Percentiles rank a stretch among this genome's conserved stretches.
Evolutionary conservation across 2,888 invertebrate species (phyloP).

Genomic region (Sarcophaga variegata): DNA sequence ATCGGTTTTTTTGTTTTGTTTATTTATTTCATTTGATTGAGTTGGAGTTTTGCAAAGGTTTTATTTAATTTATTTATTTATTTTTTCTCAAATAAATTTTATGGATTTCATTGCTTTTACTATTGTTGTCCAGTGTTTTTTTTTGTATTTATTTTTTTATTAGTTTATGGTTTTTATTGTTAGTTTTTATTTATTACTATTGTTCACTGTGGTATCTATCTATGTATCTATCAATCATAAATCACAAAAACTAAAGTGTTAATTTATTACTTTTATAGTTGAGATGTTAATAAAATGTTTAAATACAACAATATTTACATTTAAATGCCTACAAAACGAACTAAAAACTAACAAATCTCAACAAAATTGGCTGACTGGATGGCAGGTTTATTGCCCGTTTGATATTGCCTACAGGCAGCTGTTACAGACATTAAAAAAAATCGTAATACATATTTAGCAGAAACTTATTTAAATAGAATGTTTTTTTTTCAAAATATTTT

Average conservation of each 20-base stretch:
- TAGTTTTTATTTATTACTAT: constrained; percentile 47
- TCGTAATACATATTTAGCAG: no score
- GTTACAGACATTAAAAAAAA: neutral
- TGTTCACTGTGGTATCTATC: constrained; percentile 35
- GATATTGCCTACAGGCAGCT: neutral
- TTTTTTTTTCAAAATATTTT: no score
- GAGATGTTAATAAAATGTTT: constrained; percentile 78
- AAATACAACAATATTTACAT: constrained; percentile 74
- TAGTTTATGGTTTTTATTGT: constrained; percentile 54
- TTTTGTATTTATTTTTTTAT: constrained; percentile 40
- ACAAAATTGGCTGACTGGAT: constrained; percentile 1
- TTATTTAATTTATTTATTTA: constrained; percentile 30
- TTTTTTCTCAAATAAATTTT: neutral
- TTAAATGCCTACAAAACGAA: constrained; percentile 25
- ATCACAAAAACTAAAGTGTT: constrained; percentile 73
- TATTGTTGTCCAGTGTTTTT: constrained; percentile 34
- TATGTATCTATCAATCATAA: constrained; percentile 74
- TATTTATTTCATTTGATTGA: constrained; percentile 7
- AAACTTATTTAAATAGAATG: no score
- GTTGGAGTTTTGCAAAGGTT: constrained; percentile 34
- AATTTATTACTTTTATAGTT: constrained; percentile 79
- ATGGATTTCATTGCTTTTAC: constrained; percentile 8
- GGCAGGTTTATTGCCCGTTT: neutral
- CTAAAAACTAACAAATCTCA: neutral
- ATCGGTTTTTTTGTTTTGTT: neutral